phyloP scores from a whole-genome alignment of 2,113 vertebrate species.

The Gnathonemus echidnorhynchus region DNA sequence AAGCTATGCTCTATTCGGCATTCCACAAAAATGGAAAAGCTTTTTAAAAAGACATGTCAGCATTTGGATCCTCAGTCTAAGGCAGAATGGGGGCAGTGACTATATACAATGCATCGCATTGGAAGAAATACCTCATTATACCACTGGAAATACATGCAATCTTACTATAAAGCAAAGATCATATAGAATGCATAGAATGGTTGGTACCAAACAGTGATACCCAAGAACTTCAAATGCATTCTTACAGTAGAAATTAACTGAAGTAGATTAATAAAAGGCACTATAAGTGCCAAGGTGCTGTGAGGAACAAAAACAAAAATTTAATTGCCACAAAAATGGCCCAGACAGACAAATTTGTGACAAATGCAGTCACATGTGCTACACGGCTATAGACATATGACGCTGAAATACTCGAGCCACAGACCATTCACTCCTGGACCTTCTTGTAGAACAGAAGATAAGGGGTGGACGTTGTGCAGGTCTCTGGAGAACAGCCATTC shows the following conservation, averaged over 20 bases:
- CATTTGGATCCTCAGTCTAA: neutral
- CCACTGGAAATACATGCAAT: neutral
- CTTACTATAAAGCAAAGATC: conserved; percentile 19
- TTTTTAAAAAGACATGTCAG: neutral
- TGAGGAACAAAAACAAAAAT: conserved; percentile 19
- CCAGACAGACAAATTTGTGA: neutral
- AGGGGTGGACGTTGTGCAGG: conserved; percentile 82
- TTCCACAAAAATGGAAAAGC: neutral
- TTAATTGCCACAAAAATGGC: neutral
- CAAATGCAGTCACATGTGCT: no score
- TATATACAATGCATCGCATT: conserved; percentile 12
- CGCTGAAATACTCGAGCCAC: neutral
- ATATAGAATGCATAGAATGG: conserved; percentile 22
- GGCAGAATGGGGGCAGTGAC: neutral
- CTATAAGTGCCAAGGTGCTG: conserved; percentile 47
- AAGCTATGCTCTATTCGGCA: neutral
- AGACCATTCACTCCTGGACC: conserved; percentile 24
- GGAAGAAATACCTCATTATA: neutral
- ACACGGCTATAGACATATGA: neutral
- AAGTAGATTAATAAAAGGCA: conserved; percentile 21
- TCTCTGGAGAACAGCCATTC: conserved; percentile 79
- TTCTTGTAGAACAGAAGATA: conserved; percentile 94
- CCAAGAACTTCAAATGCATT: conserved; percentile 13
- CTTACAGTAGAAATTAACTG: conserved; percentile 16
- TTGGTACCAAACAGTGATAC: neutral